A percentile compares a stretch with the other conserved stretches of the same genome.
Evolutionary conservation across 1,140 invertebrate genomes (phyloP).

Genomic region (Ctenoplectra terminalis): DNA sequence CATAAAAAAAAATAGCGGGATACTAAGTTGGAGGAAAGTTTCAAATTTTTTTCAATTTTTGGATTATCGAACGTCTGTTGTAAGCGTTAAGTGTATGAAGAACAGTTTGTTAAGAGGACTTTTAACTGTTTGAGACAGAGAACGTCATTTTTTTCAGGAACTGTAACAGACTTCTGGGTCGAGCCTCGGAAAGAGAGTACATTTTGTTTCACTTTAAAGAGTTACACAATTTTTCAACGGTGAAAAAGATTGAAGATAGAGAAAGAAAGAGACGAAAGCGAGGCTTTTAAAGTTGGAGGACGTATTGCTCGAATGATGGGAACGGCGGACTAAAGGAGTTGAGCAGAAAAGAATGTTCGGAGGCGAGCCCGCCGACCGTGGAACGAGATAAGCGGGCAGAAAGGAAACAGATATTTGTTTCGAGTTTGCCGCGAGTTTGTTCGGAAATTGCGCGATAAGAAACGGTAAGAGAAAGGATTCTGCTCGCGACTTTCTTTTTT

Average conservation of each 20-base stretch:
- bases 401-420: constrained; percentile 35
- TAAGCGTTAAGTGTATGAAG: too few species aligned
- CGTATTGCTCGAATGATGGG: not conserved
- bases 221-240: not conserved
- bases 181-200: not conserved
- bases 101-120: too few species aligned
- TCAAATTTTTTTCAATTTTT: too few species aligned
- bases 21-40: too few species aligned
- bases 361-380: constrained; percentile 18
- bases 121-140: too few species aligned
- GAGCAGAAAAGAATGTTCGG: constrained; percentile 2
- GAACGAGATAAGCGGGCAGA: constrained; percentile 21
- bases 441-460: constrained; percentile 17
- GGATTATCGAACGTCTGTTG: too few species aligned
- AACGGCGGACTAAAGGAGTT: not conserved
- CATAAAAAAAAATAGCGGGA: too few species aligned
- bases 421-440: constrained; percentile 9
- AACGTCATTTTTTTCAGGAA: too few species aligned
- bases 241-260: constrained; percentile 9
- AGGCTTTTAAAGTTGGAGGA: constrained; percentile 39
- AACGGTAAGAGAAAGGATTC: constrained; percentile 10
- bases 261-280: constrained; percentile 10
- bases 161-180: too few species aligned
- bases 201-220: not conserved
- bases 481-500: constrained; percentile 1